Evolutionary conservation across 2,113 vertebrate genomes (phyloP), one percentile per base, ranked within the genome.

Genomic region (Cyprinodon variegatus): DNA sequence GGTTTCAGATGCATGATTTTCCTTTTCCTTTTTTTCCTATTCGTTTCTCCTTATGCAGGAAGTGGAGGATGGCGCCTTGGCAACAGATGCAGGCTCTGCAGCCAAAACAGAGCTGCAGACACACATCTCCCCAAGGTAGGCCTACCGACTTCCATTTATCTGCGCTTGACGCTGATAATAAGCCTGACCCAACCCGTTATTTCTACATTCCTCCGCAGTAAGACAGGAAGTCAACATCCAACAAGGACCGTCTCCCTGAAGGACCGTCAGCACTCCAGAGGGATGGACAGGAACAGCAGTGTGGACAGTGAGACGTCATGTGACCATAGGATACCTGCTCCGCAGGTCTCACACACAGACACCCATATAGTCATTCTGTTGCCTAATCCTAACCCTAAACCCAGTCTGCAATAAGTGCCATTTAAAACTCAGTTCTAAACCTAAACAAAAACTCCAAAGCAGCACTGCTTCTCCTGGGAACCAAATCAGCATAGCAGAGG

Each of bases 181-280:
- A 29, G 29, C 29, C 29, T 29, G 29, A 29, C 29, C 29, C 29
- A 29, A 29, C 29, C 0, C 29, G 29, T 29, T 29, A 29, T 2
- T 29, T 29, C 29, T 29, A 29, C 29, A 29, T 29, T 29, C 29
- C 29, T 29, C 29, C 29, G 29, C 29, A 29, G 29, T 75, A 75
- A 72, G 36, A 60, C 74, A 22, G 74, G 70, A 12, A 37, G 46
- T 48, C 70, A 57, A n/a, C 87, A 88, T 11, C 82, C 88, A 10
- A 70, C 79, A 0, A 80, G 91, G 72, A 90, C 79, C 46, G 70
- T 84, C 4, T 89, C 92, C 11, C 74, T 90, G 88, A 94, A 91
- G 76, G 93, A 93, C 78, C 75, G 91, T 59, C 91, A 92, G 87
- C 91, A 88, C 82, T 88, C 86, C 0, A 85, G 83, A 81, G 77